Evolutionary conservation across 2,113 vertebrate genomes (phyloP), one percentile per base, ranked within the genome.

Genomic region (Coreoperca whiteheadi): DNA sequence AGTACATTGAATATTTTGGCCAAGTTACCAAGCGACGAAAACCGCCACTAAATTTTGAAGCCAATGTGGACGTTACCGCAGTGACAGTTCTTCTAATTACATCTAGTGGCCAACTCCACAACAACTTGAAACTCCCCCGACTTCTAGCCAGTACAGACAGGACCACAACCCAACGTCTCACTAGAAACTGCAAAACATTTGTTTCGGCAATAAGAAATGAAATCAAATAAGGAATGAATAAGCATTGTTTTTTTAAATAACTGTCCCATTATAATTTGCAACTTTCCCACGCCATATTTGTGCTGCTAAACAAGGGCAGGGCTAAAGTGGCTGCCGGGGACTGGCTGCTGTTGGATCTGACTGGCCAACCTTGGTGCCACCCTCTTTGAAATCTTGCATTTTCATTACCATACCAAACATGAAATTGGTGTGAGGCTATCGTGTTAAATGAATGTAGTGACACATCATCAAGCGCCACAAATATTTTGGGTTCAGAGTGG

Each of bases 1-100:
- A 71, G 41, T 25, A 50, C 63, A 59, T 30, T 63, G 23, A 63
- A 70, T 53, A 25, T 79, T 82, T 77, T 83, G 81, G 63, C 81
- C 11, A 34, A 32, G 28, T 82, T 60, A 70, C 46, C 28, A 51
- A 71, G 53, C 25, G 43, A 69, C 60, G 8, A 60, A 85, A 89
- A 76, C 56, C 70, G 23, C 56, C 9, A 23, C 16, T 70, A 28
- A n/a, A 63, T 74, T 34, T 46, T 65, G 41, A 28, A 67, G 74
- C 60, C 48, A 51, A 20, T 39, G 48, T 70, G 61, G 72, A 68
- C 21, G 30, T 69, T 21, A 70, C 25, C 72, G 77, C 43, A 59
- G 34, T 37, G 21, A 74, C 65, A 74, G 53, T 9, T 74, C 51
- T 50, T 64, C 23, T 67, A 66, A 75, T 61, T 76, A 60, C 74